These are phyloP conservation scores for Drosophila formosana DNA, from an alignment of 2,888 invertebrate species.

Conservation along the genomic window DNA sequence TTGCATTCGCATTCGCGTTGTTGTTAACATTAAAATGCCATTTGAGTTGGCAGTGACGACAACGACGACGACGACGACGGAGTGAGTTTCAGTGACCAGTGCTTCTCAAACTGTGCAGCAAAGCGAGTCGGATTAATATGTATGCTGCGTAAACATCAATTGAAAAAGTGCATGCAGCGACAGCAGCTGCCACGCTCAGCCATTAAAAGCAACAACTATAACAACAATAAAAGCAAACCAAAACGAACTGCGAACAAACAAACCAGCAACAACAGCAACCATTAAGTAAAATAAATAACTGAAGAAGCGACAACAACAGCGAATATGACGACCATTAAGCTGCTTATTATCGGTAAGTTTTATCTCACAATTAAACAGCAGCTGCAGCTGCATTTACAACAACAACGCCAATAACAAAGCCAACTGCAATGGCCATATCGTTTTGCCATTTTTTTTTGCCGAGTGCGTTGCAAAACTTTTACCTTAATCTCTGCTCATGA, in stretches of 20 bases:
- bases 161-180: conserved; percentile 34
- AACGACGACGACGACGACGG: neutral
- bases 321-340: conserved; percentile 79
- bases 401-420: conserved; percentile 2
- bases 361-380: conserved; percentile 77
- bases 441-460: neutral
- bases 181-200: conserved; percentile 10
- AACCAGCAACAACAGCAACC: conserved; percentile 18
- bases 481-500: conserved; percentile 11
- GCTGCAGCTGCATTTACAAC: conserved; percentile 30
- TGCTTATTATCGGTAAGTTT: conserved; percentile 83
- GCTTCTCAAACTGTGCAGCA: conserved; percentile 59
- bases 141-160: conserved; percentile 47
- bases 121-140: conserved; percentile 45
- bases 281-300: conserved; percentile 8
- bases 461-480: conserved; percentile 1
- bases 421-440: neutral
- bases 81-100: conserved; percentile 29
- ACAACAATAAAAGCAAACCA: conserved; percentile 17
- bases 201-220: conserved; percentile 32
- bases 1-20: conserved; percentile 36
- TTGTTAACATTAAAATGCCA: conserved; percentile 74
- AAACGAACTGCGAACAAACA: conserved; percentile 27
- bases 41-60: conserved; percentile 37
- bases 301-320: conserved; percentile 13